Evolutionary conservation across 2,888 invertebrate species (phyloP), one percentile per base, ranked within the genome.

Genomic region (Drosophila mimica): DNA sequence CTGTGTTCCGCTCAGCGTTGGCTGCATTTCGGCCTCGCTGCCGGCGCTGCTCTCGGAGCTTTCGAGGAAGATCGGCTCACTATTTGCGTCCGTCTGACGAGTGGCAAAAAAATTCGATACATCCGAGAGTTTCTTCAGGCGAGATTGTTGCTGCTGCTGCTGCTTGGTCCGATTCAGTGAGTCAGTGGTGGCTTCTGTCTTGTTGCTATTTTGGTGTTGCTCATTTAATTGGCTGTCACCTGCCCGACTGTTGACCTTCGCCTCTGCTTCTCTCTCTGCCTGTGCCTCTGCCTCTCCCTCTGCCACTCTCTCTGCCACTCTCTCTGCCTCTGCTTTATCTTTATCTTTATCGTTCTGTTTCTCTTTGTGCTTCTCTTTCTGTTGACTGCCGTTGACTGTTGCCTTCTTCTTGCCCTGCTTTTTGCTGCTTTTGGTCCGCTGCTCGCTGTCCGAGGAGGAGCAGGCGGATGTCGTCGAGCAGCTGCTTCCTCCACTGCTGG

Each of bases 61-160:
- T 92, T 95, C 95, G 71, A 92, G 81, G 79, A 92, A 92, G 60
- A 93, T 91, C 69, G 94, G 94, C 51, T 94, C 91, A 72, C 94
- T 92, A 82, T 94, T 93, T 90, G 81, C 81, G 86, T 92, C 92
- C 76, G 90, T 87, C 88, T 95, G 94, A 89, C 95, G 94, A 70
- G 93, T 93, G 92, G 95, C 96, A 89, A 96, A 96, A 75, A 96
- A 94, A 93, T 95, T 96, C 28, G 96, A 96, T 8, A 96, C 96
- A 1, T 96, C 96, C 56, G 96, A 96, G 82, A 97, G 92, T 52
- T 96, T 96, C 88, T 96, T 93, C 93, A 96, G 95, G 59, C 96
- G 93, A 91, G 96, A 56, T 25, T 54, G 54, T 28, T 54, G 53
- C 15, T 52, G 52, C 11, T 52, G 52, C 34, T 53, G 53, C 30